Evolutionary conservation across 2,888 invertebrate genomes (phyloP).

Genomic region (Ophion obscuratus): DNA sequence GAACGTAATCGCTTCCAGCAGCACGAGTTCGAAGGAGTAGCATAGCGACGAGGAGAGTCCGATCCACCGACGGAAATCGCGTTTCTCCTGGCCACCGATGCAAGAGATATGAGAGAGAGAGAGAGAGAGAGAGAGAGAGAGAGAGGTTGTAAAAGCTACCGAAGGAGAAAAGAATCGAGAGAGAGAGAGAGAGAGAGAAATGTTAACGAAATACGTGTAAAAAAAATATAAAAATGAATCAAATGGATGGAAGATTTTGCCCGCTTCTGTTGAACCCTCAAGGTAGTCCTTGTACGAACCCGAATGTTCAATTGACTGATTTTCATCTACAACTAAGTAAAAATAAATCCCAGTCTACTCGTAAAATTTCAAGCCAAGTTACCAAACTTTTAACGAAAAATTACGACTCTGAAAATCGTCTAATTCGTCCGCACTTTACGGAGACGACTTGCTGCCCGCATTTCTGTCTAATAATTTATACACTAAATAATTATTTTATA

Average conservation of each 20-base stretch:
- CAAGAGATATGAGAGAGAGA: slow-evolving; percentile 62
- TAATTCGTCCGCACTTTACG: no score
- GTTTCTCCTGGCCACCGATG: slow-evolving; percentile 59
- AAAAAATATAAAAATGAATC: slow-evolving; percentile 30
- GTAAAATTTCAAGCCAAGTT: no score
- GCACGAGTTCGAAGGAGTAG: slow-evolving; percentile 48
- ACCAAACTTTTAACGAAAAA: no score
- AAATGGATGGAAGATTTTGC: slow-evolving; percentile 36
- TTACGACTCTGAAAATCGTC: no score
- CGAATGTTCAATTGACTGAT: no score
- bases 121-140: not conserved
- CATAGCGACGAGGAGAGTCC: slow-evolving; percentile 58
- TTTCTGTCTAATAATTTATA: no score
- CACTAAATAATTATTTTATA: no score
- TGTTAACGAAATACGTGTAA: slow-evolving; percentile 5
- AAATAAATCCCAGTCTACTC: no score
- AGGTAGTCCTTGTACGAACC: no score
- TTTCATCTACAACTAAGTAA: no score
- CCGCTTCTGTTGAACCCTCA: not conserved
- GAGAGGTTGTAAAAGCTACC: not conserved
- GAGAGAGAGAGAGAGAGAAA: not conserved
- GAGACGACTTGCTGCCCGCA: no score
- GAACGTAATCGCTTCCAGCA: slow-evolving; percentile 73
- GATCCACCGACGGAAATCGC: slow-evolving; percentile 65
- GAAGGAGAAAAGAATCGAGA: slow-evolving; percentile 5